Evolutionary conservation across 1,140 invertebrate genomes (phyloP).

Genomic region (Hylyphantes graminicola): DNA sequence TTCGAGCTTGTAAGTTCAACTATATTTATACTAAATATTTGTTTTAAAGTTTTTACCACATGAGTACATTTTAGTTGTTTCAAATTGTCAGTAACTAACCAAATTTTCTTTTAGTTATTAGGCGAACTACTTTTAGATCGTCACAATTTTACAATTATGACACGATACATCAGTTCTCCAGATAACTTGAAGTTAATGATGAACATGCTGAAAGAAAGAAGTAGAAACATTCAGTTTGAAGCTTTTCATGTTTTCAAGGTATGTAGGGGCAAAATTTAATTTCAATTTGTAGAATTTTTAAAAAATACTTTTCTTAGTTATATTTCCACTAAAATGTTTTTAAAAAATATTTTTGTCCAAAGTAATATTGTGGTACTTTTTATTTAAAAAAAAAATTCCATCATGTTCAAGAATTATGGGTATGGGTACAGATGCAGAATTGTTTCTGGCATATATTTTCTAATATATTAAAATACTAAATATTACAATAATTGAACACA

Average conservation of each 20-base stretch:
- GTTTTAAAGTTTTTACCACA: not conserved
- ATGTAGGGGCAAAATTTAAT: slow-evolving; percentile 61
- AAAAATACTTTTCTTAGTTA: too few species aligned
- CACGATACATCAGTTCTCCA: slow-evolving; percentile 90
- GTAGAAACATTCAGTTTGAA: slow-evolving; percentile 99
- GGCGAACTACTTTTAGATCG: slow-evolving; percentile 97
- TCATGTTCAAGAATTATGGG: too few species aligned
- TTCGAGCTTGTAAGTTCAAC: not conserved
- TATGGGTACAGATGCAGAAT: too few species aligned
- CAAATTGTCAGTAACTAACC: not conserved
- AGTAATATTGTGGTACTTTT: too few species aligned
- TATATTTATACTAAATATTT: not conserved
- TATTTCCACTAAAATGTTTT: too few species aligned
- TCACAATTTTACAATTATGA: slow-evolving; percentile 96
- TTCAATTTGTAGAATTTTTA: too few species aligned
- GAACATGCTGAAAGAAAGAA: slow-evolving; percentile 99
- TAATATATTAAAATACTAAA: too few species aligned
- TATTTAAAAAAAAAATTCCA: too few species aligned
- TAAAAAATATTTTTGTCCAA: too few species aligned
- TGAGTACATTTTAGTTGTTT: not conserved
- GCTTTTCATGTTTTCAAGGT: slow-evolving; percentile 99
- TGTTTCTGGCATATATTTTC: too few species aligned
- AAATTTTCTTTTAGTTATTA: slow-evolving; percentile 74
- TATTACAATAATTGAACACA: too few species aligned
- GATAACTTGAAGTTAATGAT: slow-evolving; percentile 99